Percentiles rank a stretch among this genome's conserved stretches.
Evolutionary conservation across 2,888 invertebrate genomes (phyloP).

Genomic region (Bursaphelenchus okinawaensis): DNA sequence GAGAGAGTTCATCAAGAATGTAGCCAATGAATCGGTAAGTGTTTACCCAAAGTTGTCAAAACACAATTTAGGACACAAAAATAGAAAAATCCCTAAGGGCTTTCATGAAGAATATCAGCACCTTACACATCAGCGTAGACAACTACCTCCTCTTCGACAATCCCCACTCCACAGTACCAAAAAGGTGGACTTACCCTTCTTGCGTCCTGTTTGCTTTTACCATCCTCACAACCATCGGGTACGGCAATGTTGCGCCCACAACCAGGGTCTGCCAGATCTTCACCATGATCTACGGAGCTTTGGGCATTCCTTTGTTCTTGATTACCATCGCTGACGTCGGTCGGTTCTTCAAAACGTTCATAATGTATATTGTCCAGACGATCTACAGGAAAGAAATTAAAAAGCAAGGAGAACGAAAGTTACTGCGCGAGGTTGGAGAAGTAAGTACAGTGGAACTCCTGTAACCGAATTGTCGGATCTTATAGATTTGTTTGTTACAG

Average conservation of each 20-base stretch:
- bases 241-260: slow-evolving; percentile 52
- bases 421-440: slow-evolving; percentile 48
- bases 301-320: slow-evolving; percentile 53
- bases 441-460: slow-evolving; percentile 26
- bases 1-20: slow-evolving; percentile 31
- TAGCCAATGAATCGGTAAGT: slow-evolving; percentile 28
- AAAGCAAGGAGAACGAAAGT: slow-evolving; percentile 47
- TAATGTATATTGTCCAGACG: slow-evolving; percentile 41
- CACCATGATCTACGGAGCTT: slow-evolving; percentile 52
- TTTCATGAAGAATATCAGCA: slow-evolving; percentile 44
- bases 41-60: slow-evolving; percentile 1
- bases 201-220: slow-evolving; percentile 53
- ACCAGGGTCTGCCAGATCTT: slow-evolving; percentile 48
- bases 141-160: slow-evolving; percentile 47
- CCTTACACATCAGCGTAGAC: slow-evolving; percentile 43
- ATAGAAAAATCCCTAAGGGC: slow-evolving; percentile 36
- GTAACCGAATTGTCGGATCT: too few species aligned
- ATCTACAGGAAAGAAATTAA: slow-evolving; percentile 48
- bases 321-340: slow-evolving; percentile 55
- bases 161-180: slow-evolving; percentile 32
- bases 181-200: slow-evolving; percentile 49
- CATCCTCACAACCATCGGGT: slow-evolving; percentile 55
- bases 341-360: slow-evolving; percentile 43
- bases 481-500: too few species aligned
- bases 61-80: slow-evolving; percentile 31